phyloP scores from a whole-genome alignment of 2,888 invertebrate genomes.

The Cancer borealis region DNA sequence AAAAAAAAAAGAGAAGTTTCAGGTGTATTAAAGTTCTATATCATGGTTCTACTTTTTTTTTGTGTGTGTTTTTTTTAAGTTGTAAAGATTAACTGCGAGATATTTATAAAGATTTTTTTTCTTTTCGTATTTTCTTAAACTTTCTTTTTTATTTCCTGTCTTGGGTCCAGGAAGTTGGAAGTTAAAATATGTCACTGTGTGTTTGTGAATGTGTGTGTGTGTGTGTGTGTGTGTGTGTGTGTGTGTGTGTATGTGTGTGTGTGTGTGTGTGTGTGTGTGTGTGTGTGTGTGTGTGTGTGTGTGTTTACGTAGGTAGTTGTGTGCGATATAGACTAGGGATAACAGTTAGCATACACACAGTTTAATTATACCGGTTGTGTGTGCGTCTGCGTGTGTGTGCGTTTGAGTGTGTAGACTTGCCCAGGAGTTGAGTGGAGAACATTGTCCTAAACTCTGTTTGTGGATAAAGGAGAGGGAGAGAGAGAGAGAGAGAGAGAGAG shows the following conservation, averaged over 20 bases:
- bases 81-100: no score
- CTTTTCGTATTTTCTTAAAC: neutral
- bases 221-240: slow-evolving; percentile 1
- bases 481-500: slow-evolving; percentile 45
- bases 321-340: neutral
- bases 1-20: no score
- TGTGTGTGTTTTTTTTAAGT: no score
- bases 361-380: neutral
- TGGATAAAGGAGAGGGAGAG: neutral
- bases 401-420: slow-evolving; percentile 1
- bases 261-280: neutral
- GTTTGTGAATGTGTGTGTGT: neutral
- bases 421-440: neutral
- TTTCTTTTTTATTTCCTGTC: neutral
- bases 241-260: neutral
- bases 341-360: neutral
- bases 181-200: neutral
- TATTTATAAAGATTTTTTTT: no score
- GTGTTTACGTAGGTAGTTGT: neutral
- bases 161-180: neutral
- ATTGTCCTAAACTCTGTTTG: neutral
- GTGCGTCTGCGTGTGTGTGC: slow-evolving; percentile 27
- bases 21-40: no score
- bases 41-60: no score
- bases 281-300: neutral